Conservation (phyloP, 2,113 vertebrate genomes). For the Seriola aureovittata region DNA sequence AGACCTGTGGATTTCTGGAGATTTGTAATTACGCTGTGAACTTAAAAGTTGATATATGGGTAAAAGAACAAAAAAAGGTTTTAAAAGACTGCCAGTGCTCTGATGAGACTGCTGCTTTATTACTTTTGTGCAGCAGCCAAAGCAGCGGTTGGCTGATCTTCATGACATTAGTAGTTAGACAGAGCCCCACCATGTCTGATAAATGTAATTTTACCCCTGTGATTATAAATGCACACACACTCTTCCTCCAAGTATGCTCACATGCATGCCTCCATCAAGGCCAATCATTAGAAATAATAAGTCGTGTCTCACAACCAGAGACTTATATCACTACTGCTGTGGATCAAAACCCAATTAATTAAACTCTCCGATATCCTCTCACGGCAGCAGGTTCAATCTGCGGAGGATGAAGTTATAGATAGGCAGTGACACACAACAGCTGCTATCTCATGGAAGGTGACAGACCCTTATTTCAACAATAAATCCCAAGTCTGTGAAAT, state of each 20-base stretch:
- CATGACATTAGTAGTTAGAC: slow-evolving; percentile 37
- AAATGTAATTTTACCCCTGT: slow-evolving; percentile 22
- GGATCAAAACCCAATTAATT: slow-evolving; percentile 50
- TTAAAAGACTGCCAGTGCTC: slow-evolving; percentile 24
- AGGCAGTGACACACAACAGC: slow-evolving; percentile 23
- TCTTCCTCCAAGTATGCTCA: not conserved
- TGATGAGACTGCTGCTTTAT: slow-evolving; percentile 34
- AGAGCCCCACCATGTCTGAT: slow-evolving; percentile 26
- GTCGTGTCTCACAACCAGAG: not conserved
- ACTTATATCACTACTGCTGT: not conserved
- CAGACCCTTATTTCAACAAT: slow-evolving; percentile 41
- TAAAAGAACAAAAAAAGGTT: not conserved
- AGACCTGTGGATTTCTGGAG: not conserved
- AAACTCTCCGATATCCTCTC: slow-evolving; percentile 8
- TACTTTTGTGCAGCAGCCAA: slow-evolving; percentile 27
- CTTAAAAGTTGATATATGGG: not conserved
- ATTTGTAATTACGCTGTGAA: slow-evolving; percentile 35
- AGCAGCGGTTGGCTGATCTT: slow-evolving; percentile 40
- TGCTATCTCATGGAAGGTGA: slow-evolving; percentile 2
- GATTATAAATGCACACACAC: not conserved
- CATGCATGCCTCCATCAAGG: slow-evolving; percentile 10
- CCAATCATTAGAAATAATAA: slow-evolving; percentile 22
- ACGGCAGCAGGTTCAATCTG: slow-evolving; percentile 9
- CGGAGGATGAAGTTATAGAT: slow-evolving; percentile 25
- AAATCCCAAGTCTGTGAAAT: slow-evolving; percentile 33